Conservation (phyloP, 2,113 vertebrate genomes). For the Climacteris rufus region DNA sequence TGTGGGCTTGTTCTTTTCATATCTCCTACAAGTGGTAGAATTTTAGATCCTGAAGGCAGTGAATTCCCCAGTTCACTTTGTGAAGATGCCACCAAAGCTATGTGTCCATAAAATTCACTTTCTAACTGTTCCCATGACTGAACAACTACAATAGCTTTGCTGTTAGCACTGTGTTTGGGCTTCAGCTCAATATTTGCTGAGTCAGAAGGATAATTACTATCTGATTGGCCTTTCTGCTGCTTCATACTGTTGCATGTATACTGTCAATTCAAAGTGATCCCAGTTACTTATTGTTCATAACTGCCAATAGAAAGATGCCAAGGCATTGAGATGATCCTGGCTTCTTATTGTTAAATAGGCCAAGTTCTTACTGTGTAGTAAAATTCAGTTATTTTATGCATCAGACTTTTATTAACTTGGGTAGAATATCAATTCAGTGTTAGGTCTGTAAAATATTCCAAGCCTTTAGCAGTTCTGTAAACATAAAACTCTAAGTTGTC, state of each 20-base stretch:
- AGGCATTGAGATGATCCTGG: background rate
- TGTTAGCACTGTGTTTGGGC: background rate
- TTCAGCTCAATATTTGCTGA: background rate
- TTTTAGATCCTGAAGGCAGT: background rate
- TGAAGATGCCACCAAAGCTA: background rate
- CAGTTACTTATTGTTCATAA: background rate
- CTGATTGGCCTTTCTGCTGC: background rate
- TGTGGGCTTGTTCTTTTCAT: background rate
- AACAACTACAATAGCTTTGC: background rate
- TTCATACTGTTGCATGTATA: too few relatives aligned
- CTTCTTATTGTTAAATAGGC: background rate
- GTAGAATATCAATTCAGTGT: background rate
- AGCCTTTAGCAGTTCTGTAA: slow-evolving; percentile 19
- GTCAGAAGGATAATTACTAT: background rate
- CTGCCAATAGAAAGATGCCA: background rate
- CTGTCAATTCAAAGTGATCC: background rate
- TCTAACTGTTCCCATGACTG: background rate
- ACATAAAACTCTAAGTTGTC: background rate
- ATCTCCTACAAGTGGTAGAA: background rate
- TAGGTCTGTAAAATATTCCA: background rate
- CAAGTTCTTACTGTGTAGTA: background rate
- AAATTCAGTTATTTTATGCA: background rate
- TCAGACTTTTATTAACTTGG: background rate
- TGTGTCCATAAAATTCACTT: background rate
- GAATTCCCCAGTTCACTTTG: background rate